Conservation (phyloP, 2,113 vertebrate genomes). For the Ammodytes dubius region DNA sequence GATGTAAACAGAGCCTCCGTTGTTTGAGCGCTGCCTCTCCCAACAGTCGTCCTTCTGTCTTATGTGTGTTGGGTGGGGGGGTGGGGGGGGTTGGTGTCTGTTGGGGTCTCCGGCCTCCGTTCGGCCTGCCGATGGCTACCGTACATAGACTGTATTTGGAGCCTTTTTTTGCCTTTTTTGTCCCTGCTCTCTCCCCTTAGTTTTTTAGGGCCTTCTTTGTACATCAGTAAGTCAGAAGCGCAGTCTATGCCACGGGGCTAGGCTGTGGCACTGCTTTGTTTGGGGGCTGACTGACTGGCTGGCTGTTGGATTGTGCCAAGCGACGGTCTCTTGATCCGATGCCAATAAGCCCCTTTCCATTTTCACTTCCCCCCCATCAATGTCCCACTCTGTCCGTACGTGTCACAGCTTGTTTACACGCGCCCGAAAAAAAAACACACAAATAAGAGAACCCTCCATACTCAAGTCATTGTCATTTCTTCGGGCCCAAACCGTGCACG, state of each 20-base stretch:
- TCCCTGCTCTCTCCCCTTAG: conserved; percentile 23
- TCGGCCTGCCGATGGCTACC: background rate
- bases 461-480: background rate
- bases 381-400: conserved; percentile 43
- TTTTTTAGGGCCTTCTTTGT: conserved; percentile 44
- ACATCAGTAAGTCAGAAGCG: background rate
- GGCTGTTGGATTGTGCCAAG: conserved; percentile 73
- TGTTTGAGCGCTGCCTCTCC: conserved; percentile 25
- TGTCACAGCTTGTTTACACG: conserved; percentile 61
- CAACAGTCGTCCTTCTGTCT: conserved; percentile 44
- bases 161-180: conserved; percentile 14
- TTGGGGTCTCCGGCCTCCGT: conserved; percentile 38
- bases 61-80: too few relatives aligned
- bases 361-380: conserved; percentile 45
- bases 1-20: conserved; percentile 49
- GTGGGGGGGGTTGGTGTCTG: background rate
- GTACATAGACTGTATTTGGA: background rate
- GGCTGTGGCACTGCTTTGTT: conserved; percentile 67
- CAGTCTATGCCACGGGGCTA: conserved; percentile 53
- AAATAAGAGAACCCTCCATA: background rate
- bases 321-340: conserved; percentile 74
- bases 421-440: conserved; percentile 26
- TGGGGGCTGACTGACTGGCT: conserved; percentile 54
- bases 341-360: conserved; percentile 73
- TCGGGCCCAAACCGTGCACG: too few relatives aligned